Base-by-base conservation (phyloP, 2,888 invertebrate species). In the Ceramica pisi region DNA sequence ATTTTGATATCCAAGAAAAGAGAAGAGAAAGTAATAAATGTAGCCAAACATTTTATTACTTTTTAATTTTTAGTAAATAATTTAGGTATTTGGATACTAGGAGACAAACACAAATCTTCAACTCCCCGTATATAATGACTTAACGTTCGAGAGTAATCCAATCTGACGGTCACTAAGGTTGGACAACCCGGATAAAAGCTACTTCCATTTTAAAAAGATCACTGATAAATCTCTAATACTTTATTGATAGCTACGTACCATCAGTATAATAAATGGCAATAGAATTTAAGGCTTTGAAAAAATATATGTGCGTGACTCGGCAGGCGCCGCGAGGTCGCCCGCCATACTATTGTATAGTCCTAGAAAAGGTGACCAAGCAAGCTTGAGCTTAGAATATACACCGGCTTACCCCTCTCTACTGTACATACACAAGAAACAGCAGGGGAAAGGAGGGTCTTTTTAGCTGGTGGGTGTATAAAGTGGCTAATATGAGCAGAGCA, bases 231-330 rank as follows among this genome's bases (percentile, higher is more conserved):
- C 75, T 81, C 78, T 77, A 77, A 85, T 85, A 82, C 76, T 80
- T 80, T 81, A 76, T 85, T 85, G 84, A 80, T 87, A 85, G 82
- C 68, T 74, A 85, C 76, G 81, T 84, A 82, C 70, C 78, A 85
- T 85, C 79, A 84, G 81, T 82, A 83, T 83, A 87, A 88, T 88
- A 88, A 90, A 90, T 86, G 87, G 88, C 87, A 87, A 89, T 90
- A 91, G 88, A 92, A 87, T 92, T 92, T 91, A 92, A 92, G 92
- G 90, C 92, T 90, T 91, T 91, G 90, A 91, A 93, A 93, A 94
- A 94, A 92, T 92, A 92, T 92, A 92, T 93, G 92, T 94, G 94
- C 95, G 95, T 95, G 95, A 95, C 95, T 95, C 92, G 93, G 88
- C 95, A 94, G 95, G 95, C 95, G 95, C 94, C 95, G 89, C 88